Base-by-base conservation (phyloP, 2,797 vertebrate genomes). In the Enoplosus armatus region DNA sequence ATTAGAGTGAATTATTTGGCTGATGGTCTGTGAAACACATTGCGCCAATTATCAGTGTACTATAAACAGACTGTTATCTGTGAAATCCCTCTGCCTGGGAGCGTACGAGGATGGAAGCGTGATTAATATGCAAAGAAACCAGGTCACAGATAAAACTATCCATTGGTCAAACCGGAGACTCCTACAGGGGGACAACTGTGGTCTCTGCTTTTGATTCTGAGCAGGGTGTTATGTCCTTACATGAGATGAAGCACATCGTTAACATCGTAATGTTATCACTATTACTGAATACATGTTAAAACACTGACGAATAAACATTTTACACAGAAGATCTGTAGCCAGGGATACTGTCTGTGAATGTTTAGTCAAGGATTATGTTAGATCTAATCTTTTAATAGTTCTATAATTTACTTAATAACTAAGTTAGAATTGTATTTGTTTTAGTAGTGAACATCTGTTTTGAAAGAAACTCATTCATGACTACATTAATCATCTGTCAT, bases 51-150 rank as follows among this genome's bases (percentile, higher is more conserved):
- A 92, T 89, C 88, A 80, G 77, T 51, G 72, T 83, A 79, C 82
- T 80, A 81, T 75, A 87, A 87, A 90, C 85, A 87, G 86, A 81
- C 65, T 48, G 82, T 89, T 93, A 94, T 94, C 93, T 94, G 89
- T 91, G 84, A 94, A 91, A 91, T 92, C 91, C 88, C 87, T 79
- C 82, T 84, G 87, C 89, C 80, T 86, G 74, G 16, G 54, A 88
- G 90, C 63, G n/a, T 26, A 35, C 5, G 8, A 79, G 68, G 82
- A 84, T 81, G 77, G 84, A 85, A 89, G 80, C 51, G 35, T 85
- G 85, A 93, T 94, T 92, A 93, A 94, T 91, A 94, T 89, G 87
- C 90, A 90, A 82, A 72, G 76, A 94, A 95, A 93, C 79, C 89
- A 91, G 93, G 92, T 93, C 90, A 91, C 75, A 85, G 78, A 85